A percentile compares a stretch with the other conserved stretches of the same genome.
These are phyloP conservation scores for Pteronotus mesoamericanus DNA, from an alignment of 2,797 vertebrate species.

Conservation along the genomic window DNA sequence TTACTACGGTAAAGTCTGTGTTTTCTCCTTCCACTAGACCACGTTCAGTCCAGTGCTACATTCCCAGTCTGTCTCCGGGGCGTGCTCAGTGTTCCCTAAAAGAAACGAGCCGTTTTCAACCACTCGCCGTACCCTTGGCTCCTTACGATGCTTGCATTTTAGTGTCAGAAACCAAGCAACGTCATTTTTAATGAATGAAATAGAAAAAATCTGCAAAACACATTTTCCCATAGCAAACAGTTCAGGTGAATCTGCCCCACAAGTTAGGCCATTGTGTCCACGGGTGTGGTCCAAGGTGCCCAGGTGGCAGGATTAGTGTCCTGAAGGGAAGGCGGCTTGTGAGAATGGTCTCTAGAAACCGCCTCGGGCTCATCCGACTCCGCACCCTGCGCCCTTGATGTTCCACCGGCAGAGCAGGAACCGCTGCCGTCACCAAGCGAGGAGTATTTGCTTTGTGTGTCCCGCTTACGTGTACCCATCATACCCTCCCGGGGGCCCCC, in stretches of 20 bases:
- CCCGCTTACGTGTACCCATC: background rate
- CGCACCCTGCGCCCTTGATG: background rate
- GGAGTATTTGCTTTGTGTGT: background rate
- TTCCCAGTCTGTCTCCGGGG: background rate
- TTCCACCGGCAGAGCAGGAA: background rate
- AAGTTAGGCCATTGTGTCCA: background rate
- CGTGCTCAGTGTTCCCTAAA: background rate
- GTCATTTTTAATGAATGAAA: constrained; percentile 11
- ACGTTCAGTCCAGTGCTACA: background rate
- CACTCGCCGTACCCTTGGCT: background rate
- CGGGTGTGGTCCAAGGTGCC: background rate
- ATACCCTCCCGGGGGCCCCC: background rate
- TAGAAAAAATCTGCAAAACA: background rate
- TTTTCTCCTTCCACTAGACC: background rate
- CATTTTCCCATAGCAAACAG: background rate
- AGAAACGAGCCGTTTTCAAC: background rate
- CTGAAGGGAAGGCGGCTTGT: background rate
- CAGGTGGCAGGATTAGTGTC: background rate
- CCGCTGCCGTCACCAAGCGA: background rate
- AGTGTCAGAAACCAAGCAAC: background rate
- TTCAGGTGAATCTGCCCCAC: background rate
- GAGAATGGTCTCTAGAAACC: background rate
- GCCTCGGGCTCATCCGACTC: background rate
- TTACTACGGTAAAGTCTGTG: background rate
- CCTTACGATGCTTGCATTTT: background rate